Conservation (phyloP, 2,888 invertebrate genomes). For the Cryptus armator region DNA sequence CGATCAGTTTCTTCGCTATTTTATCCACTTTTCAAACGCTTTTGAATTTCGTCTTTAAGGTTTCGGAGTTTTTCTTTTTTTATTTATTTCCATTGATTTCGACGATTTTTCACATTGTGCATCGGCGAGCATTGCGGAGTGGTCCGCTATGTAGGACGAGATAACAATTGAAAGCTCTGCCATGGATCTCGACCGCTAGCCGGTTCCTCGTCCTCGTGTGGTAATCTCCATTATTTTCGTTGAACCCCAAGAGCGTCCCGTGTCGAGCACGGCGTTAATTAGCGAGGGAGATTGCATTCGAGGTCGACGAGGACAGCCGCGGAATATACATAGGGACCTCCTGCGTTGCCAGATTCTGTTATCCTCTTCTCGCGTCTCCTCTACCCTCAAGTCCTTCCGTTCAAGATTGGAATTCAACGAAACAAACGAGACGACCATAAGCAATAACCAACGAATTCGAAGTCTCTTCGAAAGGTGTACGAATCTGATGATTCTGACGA, state of each 20-base stretch:
- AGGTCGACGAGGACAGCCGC: conserved; percentile 49
- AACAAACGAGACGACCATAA: neutral
- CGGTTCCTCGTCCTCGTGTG: conserved; percentile 25
- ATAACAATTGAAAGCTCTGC: conserved; percentile 43
- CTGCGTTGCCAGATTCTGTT: conserved; percentile 42
- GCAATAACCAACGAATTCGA: neutral
- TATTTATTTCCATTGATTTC: neutral
- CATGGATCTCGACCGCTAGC: conserved; percentile 3
- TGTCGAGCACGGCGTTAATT: conserved; percentile 62
- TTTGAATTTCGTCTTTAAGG: neutral
- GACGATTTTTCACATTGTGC: neutral
- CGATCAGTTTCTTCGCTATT: neutral
- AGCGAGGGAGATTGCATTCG: conserved; percentile 65
- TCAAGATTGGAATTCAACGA: conserved; percentile 40
- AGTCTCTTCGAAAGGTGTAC: neutral
- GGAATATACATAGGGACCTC: conserved; percentile 37
- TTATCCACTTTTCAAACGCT: neutral
- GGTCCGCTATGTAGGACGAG: neutral
- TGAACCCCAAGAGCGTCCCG: conserved; percentile 45
- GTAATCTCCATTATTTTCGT: conserved; percentile 63
- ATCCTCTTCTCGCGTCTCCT: conserved; percentile 45
- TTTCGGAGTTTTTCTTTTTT: neutral
- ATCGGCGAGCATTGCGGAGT: neutral
- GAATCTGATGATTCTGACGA: neutral
- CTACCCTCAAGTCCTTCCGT: conserved; percentile 14